Evolutionary conservation across 2,797 vertebrate genomes (phyloP), one percentile per base, ranked within the genome.

Genomic region (Pseudochromis fuscus): DNA sequence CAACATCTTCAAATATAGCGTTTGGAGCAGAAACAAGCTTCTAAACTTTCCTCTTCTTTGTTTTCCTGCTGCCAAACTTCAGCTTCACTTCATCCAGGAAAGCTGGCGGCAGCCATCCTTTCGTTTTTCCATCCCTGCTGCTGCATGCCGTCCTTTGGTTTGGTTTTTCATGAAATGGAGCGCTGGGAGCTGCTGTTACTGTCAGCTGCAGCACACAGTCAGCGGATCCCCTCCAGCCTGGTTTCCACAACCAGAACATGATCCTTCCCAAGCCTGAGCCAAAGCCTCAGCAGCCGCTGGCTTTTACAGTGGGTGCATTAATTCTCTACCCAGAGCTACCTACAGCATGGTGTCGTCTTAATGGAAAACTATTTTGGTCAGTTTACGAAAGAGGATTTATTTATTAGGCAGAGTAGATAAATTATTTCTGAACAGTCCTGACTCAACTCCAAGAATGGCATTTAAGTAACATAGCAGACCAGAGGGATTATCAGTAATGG

Each of bases 281-380:
- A 91, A 88, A 89, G 67, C 85, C 83, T 80, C 76, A 68, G 79
- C 86, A 76, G 85, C 76, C 58, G 13, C 52, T 80, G 84, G 82
- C 74, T 88, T 76, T 65, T 21, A 72, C 73, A 67, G 52, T 30
- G 76, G 57, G 23, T 60, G 15, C 75, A 86, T 82, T 67, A 66
- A 75, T 63, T 72, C 62, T 71, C 65, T 52, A 65, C 78, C 72
- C 48, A 21, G 72, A 81, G 67, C 75, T 67, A 79, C 75, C 67
- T 67, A 73, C 73, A 85, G 76, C 71, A 68, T n/a, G 0, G 63
- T 63, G 63, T 68, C 48, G 15, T 77, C 81, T 57, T 60, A 69
- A 62, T 28, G 74, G 77, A 84, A 83, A 82, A 82, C 61, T 61
- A 68, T 58, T 77, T 65, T 40, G 67, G 35, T 68, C 38, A 1